Evolutionary conservation across 2,113 vertebrate species (phyloP), one percentile per base, ranked within the genome.

Genomic region (Coracopsis vasa): DNA sequence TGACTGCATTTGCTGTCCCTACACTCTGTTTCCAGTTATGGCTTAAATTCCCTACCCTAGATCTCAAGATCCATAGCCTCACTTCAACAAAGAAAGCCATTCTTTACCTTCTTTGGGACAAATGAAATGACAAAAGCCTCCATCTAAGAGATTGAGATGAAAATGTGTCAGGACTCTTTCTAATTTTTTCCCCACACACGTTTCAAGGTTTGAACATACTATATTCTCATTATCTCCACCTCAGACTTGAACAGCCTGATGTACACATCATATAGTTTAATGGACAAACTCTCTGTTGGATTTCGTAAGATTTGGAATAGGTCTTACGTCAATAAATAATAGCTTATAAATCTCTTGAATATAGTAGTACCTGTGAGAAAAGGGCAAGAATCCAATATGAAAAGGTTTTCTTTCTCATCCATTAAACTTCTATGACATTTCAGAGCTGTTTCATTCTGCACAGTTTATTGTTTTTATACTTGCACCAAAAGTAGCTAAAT

Each of bases 121-220:
- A 80, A 71, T 31, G 20, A 66, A 65, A 80, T 1, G 5, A 28
- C 39, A 64, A 92, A 90, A 69, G 10, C 47, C 28, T 86, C 28
- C 29, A 33, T 13, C 33, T 45, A 67, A 64, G n/a, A 7, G 17
- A 88, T 74, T 18, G 16, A 54, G 16, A 41, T 9, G 53, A 71
- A 82, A 73, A 58, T 0, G 1, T 27, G 33, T 39, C 0, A 6
- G n/a, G 47, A 33, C 4, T 56, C 79, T 51, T 31, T 5, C 1
- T 11, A 48, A 6, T 56, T 33, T 17, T 0, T 19, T 9, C 10
- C 10, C 16, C 31, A 6, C 41, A 6, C 16, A 27, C 16, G 25
- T 50, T 64, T 88, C 18, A 83, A 35, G 33, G 67, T 69, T 84
- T 62, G 42, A 80, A 58, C 28, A 41, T 39, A 16, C 12, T 45